Evolutionary conservation across 2,797 vertebrate species (phyloP).

Genomic region (Eupleurogrammus muticus): DNA sequence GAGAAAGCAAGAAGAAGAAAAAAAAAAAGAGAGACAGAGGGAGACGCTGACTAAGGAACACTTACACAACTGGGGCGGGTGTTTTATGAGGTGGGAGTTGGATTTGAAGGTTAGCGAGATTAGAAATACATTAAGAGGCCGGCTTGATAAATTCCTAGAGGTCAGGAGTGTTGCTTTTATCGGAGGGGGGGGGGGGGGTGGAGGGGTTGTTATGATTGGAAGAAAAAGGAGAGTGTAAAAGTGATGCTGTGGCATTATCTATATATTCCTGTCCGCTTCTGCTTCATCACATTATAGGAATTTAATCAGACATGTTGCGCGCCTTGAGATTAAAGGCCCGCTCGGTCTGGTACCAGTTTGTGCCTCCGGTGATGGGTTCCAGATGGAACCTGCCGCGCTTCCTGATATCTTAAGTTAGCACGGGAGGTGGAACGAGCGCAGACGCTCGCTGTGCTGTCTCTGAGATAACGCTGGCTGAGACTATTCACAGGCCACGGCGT

Average conservation of each 20-base stretch:
- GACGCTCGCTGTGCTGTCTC: conserved; percentile 43
- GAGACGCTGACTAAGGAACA: conserved; percentile 54
- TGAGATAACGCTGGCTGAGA: conserved; percentile 59
- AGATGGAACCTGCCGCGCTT: conserved; percentile 51
- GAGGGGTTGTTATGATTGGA: not conserved
- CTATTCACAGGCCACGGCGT: conserved; percentile 51
- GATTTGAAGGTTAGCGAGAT: conserved; percentile 46
- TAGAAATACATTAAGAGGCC: conserved; percentile 25
- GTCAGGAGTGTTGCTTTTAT: conserved; percentile 11
- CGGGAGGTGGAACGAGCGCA: conserved; percentile 30
- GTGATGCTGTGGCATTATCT: conserved; percentile 7
- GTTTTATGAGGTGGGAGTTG: conserved; percentile 55
- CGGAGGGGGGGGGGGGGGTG: too few relatives aligned
- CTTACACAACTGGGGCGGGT: conserved; percentile 45
- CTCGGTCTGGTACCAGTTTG: conserved; percentile 40
- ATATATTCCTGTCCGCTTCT: conserved; percentile 21
- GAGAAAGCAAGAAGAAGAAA: conserved; percentile 6
- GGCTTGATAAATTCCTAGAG: conserved; percentile 1
- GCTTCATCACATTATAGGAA: conserved; percentile 46
- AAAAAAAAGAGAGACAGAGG: conserved; percentile 16
- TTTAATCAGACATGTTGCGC: conserved; percentile 40
- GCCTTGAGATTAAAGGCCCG: conserved; percentile 46
- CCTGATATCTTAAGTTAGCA: conserved; percentile 44
- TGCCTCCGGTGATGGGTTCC: conserved; percentile 54
- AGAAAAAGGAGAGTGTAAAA: not conserved